Evolutionary conservation across 2,797 vertebrate genomes (phyloP), one percentile per base, ranked within the genome.

Genomic region (Enteromius unitaeniatus): DNA sequence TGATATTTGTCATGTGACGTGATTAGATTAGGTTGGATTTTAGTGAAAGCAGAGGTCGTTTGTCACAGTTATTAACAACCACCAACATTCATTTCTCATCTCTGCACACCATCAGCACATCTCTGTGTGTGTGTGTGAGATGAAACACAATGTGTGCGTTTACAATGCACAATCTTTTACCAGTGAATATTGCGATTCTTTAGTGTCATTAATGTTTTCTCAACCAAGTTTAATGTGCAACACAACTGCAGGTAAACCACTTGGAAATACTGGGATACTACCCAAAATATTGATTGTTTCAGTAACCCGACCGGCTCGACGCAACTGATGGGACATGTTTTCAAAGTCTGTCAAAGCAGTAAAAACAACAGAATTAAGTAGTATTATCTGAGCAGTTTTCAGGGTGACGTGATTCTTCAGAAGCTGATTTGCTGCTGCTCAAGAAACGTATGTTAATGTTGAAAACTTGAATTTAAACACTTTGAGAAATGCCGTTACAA

Each of bases 61-160:
- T 85, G 88, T 91, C 90, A 90, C 77, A 4, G 69, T 88, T 90
- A 90, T 87, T 88, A 90, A 90, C 86, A 81, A 31, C 83, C 62
- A 55, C 81, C 37, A 78, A 67, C 74, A 69, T 49, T 23, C 14
- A 83, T 83, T 70, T 69, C 73, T 89, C 83, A 79, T 87, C 80
- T 82, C 77, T 72, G 53, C 64, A 78, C 82, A 79, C 78, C 81
- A 83, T 79, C 78, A 69, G 26, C 74, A 31, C 47, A 17, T 47
- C 55, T 60, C 69, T 40, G 37, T 84, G 55, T 81, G 47, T 45
- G 49, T 75, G 51, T 74, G 58, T 65, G 78, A 14, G 51, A 49
- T 37, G 40, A 49, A 64, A 81, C 40, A 49, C 37, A 17, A 17
- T 40, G 19, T 47, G 55, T 19, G 51, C 0, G 17, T 62, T 47